These are phyloP conservation scores for Hippocampus comes DNA, from an alignment of 2,113 vertebrate species.

Conservation along the genomic window DNA sequence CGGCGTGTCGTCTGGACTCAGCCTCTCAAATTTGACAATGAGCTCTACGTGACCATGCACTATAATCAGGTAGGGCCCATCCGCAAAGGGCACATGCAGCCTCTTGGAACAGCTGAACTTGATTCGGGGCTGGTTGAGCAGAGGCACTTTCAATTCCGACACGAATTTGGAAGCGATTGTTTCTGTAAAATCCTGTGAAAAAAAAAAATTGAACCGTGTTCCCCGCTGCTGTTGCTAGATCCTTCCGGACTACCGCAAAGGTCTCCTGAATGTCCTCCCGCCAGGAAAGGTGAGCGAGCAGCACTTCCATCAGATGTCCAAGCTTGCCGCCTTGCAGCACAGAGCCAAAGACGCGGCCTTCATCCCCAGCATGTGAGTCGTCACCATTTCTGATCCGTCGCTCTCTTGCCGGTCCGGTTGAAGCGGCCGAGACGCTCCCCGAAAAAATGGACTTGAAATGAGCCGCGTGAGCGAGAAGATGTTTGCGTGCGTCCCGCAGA, in stretches of 20 bases:
- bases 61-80: slow-evolving; percentile 83
- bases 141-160: too few relatives aligned
- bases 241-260: slow-evolving; percentile 92
- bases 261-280: slow-evolving; percentile 80
- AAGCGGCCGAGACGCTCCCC: slow-evolving; percentile 12
- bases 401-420: neutral
- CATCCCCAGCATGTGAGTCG: slow-evolving; percentile 79
- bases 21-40: slow-evolving; percentile 89
- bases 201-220: slow-evolving; percentile 1
- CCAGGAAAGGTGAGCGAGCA: slow-evolving; percentile 78
- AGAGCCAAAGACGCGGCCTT: slow-evolving; percentile 81
- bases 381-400: neutral
- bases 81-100: neutral
- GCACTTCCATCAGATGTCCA: slow-evolving; percentile 85
- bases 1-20: slow-evolving; percentile 89
- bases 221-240: slow-evolving; percentile 66
- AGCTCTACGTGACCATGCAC: slow-evolving; percentile 88
- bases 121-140: too few relatives aligned
- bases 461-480: neutral
- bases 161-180: too few relatives aligned
- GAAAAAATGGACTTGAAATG: neutral
- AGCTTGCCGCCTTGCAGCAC: slow-evolving; percentile 89
- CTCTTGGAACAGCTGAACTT: neutral
- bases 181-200: too few relatives aligned
- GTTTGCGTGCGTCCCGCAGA: slow-evolving; percentile 60